Evolutionary conservation across 2,797 vertebrate genomes (phyloP), one percentile per base, ranked within the genome.

Genomic region (Galago senegalensis): DNA sequence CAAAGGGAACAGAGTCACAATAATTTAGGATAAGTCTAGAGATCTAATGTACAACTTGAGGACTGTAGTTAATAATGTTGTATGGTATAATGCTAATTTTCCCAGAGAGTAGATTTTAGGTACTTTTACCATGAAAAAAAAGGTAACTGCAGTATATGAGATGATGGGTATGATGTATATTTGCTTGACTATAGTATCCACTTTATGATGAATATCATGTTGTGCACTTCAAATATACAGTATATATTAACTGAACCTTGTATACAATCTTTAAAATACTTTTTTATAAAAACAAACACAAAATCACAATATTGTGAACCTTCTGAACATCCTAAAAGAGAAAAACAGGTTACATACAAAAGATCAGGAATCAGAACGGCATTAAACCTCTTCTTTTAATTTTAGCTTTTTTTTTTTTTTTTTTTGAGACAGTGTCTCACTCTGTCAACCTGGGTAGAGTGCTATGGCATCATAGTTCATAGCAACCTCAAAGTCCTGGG

Each of bases 291-390:
- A 61, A 89, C 34, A 76, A 40, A 80, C 4, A 61, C 7, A 92
- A 61, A 87, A 72, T 13, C 72, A 84, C 40, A 61, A 53, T 61
- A 49, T 21, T 63, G 20, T 61, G 8, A 60, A 85, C 77, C 72
- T 85, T 94, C 63, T 79, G 72, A 79, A 85, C 14, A 85, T 53
- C 53, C 60, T 77, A 37, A 79, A 81, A 94, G 49, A 46, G 77
- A 46, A 84, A 77, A 67, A 49, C 18, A 60, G 61, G 20, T 53
- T 81, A 70, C n/a, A 37, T 75, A 75, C 34, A 73, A 75, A 34
- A 75, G 60, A 37, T 60, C 27, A 80, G 73, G 9, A 61, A 80
- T 76, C 13, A 86, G 18, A 81, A 81, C 29, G 13, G 20, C 14
- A 61, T 93, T 75, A 58, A 49, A 80, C 49, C 46, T 49, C 46